phyloP scores from a whole-genome alignment of 1,140 invertebrate species.

The Eueides isabella region DNA sequence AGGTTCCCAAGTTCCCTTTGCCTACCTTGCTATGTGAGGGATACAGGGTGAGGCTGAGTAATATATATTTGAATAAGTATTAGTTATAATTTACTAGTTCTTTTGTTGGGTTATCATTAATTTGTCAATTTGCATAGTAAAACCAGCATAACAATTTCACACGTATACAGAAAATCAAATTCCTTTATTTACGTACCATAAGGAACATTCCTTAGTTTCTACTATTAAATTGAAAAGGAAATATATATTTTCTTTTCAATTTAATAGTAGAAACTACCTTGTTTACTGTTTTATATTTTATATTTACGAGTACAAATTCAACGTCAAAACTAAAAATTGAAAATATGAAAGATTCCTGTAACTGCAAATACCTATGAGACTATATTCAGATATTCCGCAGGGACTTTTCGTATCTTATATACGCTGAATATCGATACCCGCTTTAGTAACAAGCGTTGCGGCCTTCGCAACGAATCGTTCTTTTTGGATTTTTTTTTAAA shows the following conservation, averaged over 20 bases:
- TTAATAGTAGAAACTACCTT: not conserved
- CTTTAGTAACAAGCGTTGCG: slow-evolving; percentile 1
- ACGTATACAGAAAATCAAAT: no score
- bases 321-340: slow-evolving; percentile 6
- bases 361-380: slow-evolving; percentile 8
- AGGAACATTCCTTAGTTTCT: not conserved
- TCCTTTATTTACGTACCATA: no score
- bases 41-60: no score
- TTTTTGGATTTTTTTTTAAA: not conserved
- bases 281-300: not conserved
- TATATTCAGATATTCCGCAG: slow-evolving; percentile 10
- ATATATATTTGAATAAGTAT: no score
- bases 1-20: no score
- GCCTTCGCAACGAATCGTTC: not conserved
- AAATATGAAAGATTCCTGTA: slow-evolving; percentile 16
- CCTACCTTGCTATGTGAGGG: no score
- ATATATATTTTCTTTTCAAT: no score
- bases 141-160: no score
- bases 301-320: slow-evolving; percentile 14
- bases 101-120: no score
- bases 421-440: not conserved
- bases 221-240: no score
- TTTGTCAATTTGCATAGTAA: no score
- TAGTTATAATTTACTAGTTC: no score
- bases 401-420: slow-evolving; percentile 11